Evolutionary conservation across 2,888 invertebrate species (phyloP), one percentile per base, ranked within the genome.

Genomic region (Atethmia centrago): DNA sequence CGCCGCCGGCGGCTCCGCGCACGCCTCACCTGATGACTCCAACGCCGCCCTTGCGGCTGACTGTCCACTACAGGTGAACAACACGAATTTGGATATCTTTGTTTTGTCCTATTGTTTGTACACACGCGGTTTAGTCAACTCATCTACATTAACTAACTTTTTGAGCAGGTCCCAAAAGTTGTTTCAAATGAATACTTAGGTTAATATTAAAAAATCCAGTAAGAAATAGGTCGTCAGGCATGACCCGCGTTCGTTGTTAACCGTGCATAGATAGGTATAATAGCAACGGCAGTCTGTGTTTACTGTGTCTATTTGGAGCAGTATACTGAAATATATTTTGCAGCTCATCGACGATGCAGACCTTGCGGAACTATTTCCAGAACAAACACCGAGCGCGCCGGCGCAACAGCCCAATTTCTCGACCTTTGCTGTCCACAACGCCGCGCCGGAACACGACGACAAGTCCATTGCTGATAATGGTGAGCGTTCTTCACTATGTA

Each of bases 321-420:
- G 51, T 75, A 77, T 71, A 85, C 82, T 72, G 65, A 80, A 82
- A 78, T 86, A 88, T 85, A 86, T 89, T 90, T 80, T 75, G 71
- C 94, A 97, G 96, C 98, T 98, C 91, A 98, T 98, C 91, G 97
- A 98, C 91, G 98, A 98, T 93, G 98, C 98, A 91, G 98, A 98
- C 94, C 95, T 98, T 86, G 98, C 98, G 83, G 98, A 98, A 85
- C 97, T 98, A 92, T 95, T 98, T 90, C 98, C 98, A 74, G 98
- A 98, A 90, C 97, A 97, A 91, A 97, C 95, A 89, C 88, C 95
- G 91, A 92, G 93, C 94, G 94, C 95, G 94, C 93, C 95, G 94
- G 96, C 97, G 88, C 97, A 91, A 96, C 97, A 93, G 96, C 96
- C 91, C 95, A 97, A 91, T 97, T 97, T 92, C 96, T 94, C 93